Conservation (phyloP, 1,140 invertebrate genomes). For the Dolichoris vasculosae region DNA sequence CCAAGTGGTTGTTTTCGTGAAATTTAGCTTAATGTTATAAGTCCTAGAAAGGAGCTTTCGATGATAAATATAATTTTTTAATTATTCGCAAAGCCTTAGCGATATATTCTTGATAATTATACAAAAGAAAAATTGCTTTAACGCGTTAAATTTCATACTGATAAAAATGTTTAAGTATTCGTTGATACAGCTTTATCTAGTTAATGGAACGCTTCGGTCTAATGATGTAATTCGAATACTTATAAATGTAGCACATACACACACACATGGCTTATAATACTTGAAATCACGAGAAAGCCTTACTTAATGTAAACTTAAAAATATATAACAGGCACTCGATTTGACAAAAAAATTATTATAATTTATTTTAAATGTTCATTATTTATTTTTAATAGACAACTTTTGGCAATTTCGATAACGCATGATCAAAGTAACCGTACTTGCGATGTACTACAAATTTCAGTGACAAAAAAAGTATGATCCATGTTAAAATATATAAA, state of each 20-base stretch:
- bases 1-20: constrained; percentile 32
- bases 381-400: too few relatives aligned
- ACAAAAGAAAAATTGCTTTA: not conserved
- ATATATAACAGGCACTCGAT: not conserved
- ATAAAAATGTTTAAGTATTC: not conserved
- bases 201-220: constrained; percentile 22
- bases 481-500: constrained; percentile 29
- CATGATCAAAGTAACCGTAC: too few relatives aligned
- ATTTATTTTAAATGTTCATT: too few relatives aligned
- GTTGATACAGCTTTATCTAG: constrained; percentile 3
- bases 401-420: too few relatives aligned
- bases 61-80: not conserved
- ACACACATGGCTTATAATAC: constrained; percentile 12
- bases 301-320: not conserved
- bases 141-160: not conserved
- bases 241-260: too few relatives aligned
- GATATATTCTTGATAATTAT: not conserved
- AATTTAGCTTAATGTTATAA: not conserved
- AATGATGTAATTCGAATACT: not conserved
- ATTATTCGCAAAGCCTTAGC: not conserved
- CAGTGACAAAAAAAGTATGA: not conserved
- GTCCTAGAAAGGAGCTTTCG: not conserved
- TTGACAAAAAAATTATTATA: not conserved
- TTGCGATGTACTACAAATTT: not conserved
- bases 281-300: constrained; percentile 44